These are phyloP conservation scores for Holotrichia oblita DNA, from an alignment of 1,140 invertebrate genomes.

Conservation along the genomic window DNA sequence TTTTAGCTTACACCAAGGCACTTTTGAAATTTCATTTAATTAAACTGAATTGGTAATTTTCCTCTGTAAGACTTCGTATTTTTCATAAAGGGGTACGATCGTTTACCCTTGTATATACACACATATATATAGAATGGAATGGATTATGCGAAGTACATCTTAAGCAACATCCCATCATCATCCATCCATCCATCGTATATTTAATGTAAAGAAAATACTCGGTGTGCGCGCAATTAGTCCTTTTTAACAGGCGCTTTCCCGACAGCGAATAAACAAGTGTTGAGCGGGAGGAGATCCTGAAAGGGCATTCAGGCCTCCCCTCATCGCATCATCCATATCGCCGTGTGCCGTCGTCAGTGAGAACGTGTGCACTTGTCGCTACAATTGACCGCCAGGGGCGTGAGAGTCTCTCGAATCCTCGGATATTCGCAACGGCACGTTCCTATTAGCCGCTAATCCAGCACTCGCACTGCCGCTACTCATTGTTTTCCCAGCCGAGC, in stretches of 20 bases:
- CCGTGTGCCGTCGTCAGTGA: conserved; percentile 41
- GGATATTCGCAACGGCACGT: conserved; percentile 55
- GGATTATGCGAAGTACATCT: not conserved
- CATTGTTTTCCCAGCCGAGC: conserved; percentile 48
- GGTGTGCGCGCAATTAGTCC: conserved; percentile 43
- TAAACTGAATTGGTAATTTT: too few relatives aligned
- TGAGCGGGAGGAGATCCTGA: too few relatives aligned
- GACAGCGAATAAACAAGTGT: conserved; percentile 42
- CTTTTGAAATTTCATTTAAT: too few relatives aligned
- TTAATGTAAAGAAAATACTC: conserved; percentile 45
- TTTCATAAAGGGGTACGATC: too few relatives aligned
- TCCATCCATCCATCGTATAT: conserved; percentile 13
- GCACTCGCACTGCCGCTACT: conserved; percentile 39
- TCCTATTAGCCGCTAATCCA: conserved; percentile 56
- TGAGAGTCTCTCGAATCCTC: conserved; percentile 54
- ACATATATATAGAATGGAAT: too few relatives aligned
- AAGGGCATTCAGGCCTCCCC: not conserved
- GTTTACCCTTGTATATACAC: too few relatives aligned
- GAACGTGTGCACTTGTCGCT: conserved; percentile 55
- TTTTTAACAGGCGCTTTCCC: conserved; percentile 42
- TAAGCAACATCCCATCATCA: too few relatives aligned
- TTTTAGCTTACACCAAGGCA: too few relatives aligned
- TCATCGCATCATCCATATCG: not conserved
- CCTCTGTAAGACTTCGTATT: too few relatives aligned
- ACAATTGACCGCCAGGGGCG: conserved; percentile 50